phyloP scores from a whole-genome alignment of 2,113 vertebrate species.

The Callospermophilus lateralis region DNA sequence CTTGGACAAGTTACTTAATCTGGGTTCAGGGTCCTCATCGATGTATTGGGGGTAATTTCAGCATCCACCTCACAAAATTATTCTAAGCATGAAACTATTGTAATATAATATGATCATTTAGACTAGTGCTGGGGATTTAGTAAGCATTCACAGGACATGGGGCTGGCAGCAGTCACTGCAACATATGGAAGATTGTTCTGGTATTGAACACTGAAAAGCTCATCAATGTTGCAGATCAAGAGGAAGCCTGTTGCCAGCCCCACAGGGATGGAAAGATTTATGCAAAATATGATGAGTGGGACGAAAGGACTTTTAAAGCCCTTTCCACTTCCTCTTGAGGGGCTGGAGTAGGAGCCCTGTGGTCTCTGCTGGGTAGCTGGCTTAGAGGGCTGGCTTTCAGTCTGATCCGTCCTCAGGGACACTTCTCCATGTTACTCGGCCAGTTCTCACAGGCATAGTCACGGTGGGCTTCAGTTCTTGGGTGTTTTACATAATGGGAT shows the following conservation, averaged over 20 bases:
- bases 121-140: background rate
- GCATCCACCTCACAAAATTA: background rate
- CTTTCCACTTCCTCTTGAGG: background rate
- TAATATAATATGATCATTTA: background rate
- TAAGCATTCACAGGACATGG: fast-evolving
- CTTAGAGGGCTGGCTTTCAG: background rate
- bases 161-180: background rate
- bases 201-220: background rate
- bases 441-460: background rate
- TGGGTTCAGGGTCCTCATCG: background rate
- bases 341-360: fast-evolving
- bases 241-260: background rate
- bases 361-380: background rate
- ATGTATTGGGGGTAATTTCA: background rate
- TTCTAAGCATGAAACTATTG: background rate
- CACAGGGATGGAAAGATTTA: background rate
- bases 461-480: background rate
- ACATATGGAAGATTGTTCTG: background rate
- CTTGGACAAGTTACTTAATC: background rate
- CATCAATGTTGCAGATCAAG: background rate
- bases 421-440: background rate
- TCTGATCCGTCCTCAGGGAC: background rate
- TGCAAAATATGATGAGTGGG: background rate
- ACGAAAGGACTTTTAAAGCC: background rate
- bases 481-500: fast-evolving